These are phyloP conservation scores for Ramphastos sulfuratus DNA, from an alignment of 2,113 vertebrate species.

Conservation along the genomic window DNA sequence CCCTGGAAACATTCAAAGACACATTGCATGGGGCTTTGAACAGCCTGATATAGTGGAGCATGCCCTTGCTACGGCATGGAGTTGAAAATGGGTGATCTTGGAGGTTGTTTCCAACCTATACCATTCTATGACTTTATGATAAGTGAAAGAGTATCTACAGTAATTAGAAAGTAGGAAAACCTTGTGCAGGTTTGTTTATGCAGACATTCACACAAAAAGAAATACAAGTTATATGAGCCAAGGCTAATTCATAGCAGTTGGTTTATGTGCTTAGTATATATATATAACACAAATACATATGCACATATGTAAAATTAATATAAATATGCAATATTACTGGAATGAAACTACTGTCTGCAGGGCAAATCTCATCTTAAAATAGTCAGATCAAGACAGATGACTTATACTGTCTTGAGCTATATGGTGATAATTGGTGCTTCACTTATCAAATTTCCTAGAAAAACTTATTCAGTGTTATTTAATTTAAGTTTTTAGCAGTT, in stretches of 20 bases:
- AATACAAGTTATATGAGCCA: background rate
- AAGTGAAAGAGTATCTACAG: background rate
- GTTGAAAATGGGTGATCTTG: background rate
- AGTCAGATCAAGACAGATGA: background rate
- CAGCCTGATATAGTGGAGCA: background rate
- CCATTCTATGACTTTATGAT: background rate
- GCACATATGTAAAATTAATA: background rate
- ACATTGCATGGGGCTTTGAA: background rate
- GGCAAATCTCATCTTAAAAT: background rate
- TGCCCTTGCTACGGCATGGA: background rate
- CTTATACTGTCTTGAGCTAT: background rate
- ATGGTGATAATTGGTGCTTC: background rate
- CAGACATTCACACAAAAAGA: background rate
- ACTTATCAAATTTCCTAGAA: background rate
- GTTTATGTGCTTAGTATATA: no score
- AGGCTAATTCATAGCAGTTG: no score
- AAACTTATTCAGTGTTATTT: background rate
- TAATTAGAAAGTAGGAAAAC: background rate
- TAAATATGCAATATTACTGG: background rate
- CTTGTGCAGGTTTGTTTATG: background rate
- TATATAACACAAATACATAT: no score
- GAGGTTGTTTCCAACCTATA: background rate
- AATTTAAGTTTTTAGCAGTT: background rate
- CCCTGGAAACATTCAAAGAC: background rate
- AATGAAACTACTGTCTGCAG: background rate